A percentile compares a stretch with the other conserved stretches of the same genome.
Evolutionary conservation across 2,888 invertebrate genomes (phyloP).

Genomic region (Oligia strigilis): DNA sequence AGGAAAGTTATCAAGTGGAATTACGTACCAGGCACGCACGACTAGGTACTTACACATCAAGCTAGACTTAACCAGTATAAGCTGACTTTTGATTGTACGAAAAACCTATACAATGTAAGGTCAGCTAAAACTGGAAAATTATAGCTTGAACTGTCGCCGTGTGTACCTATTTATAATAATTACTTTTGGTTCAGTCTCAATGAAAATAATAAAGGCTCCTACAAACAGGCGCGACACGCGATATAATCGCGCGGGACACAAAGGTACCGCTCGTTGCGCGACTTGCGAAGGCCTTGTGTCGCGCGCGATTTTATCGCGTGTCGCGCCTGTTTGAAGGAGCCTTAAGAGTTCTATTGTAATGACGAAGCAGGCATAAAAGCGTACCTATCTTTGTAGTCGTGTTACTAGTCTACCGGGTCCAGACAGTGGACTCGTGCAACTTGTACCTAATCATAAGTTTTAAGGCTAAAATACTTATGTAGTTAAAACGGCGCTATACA

Average conservation of each 20-base stretch:
- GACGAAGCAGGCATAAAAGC: background rate
- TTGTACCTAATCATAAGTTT: constrained; percentile 31
- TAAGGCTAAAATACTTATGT: constrained; percentile 28
- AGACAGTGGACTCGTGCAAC: constrained; percentile 22
- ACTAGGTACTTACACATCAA: background rate
- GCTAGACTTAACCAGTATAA: background rate
- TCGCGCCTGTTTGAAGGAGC: too few species aligned
- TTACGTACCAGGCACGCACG: background rate
- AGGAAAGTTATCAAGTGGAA: background rate
- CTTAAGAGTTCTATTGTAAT: constrained; percentile 10
- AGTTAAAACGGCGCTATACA: constrained; percentile 10
- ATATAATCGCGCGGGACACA: too few species aligned
- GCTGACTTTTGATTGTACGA: background rate
- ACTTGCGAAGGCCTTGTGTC: too few species aligned
- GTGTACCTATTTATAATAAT: background rate
- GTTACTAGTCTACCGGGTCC: constrained; percentile 24
- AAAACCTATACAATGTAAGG: background rate
- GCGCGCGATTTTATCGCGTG: too few species aligned
- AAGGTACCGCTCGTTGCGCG: too few species aligned
- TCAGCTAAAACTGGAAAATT: background rate
- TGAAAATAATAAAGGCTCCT: constrained; percentile 8
- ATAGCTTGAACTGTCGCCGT: too few species aligned
- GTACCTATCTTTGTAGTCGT: constrained; percentile 11
- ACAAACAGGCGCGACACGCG: too few species aligned
- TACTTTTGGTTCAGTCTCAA: background rate